Conservation (phyloP, 2,113 vertebrate genomes). For the Periophthalmodon schlosseri region DNA sequence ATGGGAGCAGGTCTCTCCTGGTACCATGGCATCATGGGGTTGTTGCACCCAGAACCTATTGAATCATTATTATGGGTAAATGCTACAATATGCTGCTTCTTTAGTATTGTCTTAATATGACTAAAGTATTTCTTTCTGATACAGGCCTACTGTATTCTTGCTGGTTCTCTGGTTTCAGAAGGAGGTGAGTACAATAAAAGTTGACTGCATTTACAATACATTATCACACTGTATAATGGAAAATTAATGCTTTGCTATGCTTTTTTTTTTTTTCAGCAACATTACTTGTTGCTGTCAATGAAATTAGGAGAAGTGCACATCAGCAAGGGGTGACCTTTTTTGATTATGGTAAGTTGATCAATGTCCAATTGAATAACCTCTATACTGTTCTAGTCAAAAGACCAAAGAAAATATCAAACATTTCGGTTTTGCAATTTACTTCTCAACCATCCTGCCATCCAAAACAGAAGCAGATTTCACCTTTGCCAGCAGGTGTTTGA, state of each 20-base stretch:
- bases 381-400: not conserved
- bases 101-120: not conserved
- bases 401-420: not conserved
- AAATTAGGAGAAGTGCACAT: constrained; percentile 89
- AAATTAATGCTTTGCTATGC: not conserved
- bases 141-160: constrained; percentile 97
- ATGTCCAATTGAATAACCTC: not conserved
- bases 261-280: constrained; percentile 82
- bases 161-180: constrained; percentile 96
- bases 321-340: constrained; percentile 88
- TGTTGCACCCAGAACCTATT: constrained; percentile 92
- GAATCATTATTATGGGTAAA: constrained; percentile 96
- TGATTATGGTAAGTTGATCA: constrained; percentile 87
- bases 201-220: not conserved
- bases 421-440: not conserved
- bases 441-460: too few species aligned
- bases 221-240: not conserved
- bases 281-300: constrained; percentile 93
- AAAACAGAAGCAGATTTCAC: too few species aligned
- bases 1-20: constrained; percentile 98
- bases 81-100: not conserved
- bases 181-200: constrained; percentile 82
- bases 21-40: constrained; percentile 96
- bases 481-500: not conserved
- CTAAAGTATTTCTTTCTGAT: constrained; percentile 12